Evolutionary conservation across 2,113 vertebrate species (phyloP), one percentile per base, ranked within the genome.

Genomic region (Sclerurus mexicanus): DNA sequence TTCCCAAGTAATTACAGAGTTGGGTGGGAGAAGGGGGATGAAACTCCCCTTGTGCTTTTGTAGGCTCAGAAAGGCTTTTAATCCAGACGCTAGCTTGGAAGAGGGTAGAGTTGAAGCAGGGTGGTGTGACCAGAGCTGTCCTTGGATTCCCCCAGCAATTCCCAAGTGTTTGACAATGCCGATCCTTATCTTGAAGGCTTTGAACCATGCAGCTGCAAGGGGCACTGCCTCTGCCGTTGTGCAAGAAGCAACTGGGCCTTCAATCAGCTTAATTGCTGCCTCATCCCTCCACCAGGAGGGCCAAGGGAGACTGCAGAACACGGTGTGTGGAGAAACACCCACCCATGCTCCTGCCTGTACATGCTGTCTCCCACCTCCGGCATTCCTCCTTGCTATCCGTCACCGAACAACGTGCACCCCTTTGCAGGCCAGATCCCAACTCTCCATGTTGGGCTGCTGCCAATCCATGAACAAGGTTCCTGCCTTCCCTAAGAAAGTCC

Each of bases 211-310:
- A 83, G 69, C 89, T 91, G 74, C 81, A 78, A 92, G 81, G 87
- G 58, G 81, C 66, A 87, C n/a, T 90, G 93, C 89, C 89, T 93
- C 37, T 27, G 28, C 7, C 14, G 12, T 91, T 96, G 81, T 89
- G 93, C 81, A 96, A 93, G 62, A 72, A 82, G 46, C 9, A 64
- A 76, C 62, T 49, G 87, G 89, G 93, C 73, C 68, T 91, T 72
- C 91, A 94, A 27, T 82, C 89, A 85, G 46, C 53, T 31, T 95
- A 89, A 94, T 93, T 94, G 78, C 94, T 89, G 91, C 91, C 87
- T 94, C 33, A 4, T 49, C 67, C 89, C 71, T 47, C 85, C n/a
- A 20, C 49, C 81, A 79, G 69, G 81, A 89, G 69, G 66, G 76
- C 91, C 69, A 72, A n/a, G 69, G 74, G 91, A 89, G 81, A 85